These are phyloP conservation scores for Elysia chlorotica DNA, from an alignment of 1,140 invertebrate genomes.

Conservation along the genomic window DNA sequence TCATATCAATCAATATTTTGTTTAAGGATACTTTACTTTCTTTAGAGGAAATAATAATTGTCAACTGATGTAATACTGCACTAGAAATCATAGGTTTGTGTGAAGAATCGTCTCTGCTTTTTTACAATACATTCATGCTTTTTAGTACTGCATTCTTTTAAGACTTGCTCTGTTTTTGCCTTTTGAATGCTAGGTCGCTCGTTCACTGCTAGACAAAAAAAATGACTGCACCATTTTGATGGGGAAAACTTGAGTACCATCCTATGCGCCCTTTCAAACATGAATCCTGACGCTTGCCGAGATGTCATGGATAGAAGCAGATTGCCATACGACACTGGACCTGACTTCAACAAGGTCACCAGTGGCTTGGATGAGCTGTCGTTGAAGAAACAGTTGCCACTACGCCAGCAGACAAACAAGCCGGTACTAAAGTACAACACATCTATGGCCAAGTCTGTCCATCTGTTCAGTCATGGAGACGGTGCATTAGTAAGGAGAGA, in stretches of 20 bases:
- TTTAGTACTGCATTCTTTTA: too few species aligned
- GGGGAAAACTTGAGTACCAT: too few species aligned
- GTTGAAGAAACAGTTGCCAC: slow-evolving; percentile 51
- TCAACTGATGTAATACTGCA: too few species aligned
- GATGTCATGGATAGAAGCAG: not conserved
- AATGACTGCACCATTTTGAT: not conserved
- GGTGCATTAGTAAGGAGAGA: not conserved
- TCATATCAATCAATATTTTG: too few species aligned
- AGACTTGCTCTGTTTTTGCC: too few species aligned
- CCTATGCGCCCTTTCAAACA: too few species aligned
- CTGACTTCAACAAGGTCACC: slow-evolving; percentile 18
- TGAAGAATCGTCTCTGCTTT: not conserved
- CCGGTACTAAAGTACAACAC: slow-evolving; percentile 53
- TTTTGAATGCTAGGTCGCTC: not conserved
- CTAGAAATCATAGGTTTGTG: not conserved
- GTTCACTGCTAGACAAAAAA: not conserved
- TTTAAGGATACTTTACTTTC: too few species aligned
- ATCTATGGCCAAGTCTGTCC: slow-evolving; percentile 34
- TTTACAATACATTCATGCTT: not conserved
- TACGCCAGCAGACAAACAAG: slow-evolving; percentile 49
- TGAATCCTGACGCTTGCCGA: slow-evolving; percentile 8
- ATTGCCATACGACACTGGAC: not conserved
- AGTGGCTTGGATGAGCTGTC: slow-evolving; percentile 46
- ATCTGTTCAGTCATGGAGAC: slow-evolving; percentile 34
- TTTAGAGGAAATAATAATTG: too few species aligned